A percentile compares a stretch with the other conserved stretches of the same genome.
phyloP scores from a whole-genome alignment of 2,113 vertebrate species.

The Cyprinodon tularosa region DNA sequence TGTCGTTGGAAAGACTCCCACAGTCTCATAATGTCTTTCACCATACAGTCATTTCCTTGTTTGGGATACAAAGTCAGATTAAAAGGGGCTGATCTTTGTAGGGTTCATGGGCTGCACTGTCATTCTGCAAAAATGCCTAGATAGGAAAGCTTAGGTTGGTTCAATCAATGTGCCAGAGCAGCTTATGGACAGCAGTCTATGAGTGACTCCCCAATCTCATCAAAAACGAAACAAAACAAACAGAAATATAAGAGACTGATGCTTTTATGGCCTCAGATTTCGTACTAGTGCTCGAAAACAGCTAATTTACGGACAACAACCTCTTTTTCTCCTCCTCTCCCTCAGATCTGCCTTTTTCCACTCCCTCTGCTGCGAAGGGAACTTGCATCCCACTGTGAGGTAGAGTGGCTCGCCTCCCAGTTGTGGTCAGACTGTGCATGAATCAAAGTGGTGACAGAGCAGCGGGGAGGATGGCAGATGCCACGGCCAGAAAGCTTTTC shows the following conservation, averaged over 20 bases:
- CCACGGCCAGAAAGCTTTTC: constrained; percentile 83
- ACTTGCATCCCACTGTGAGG: constrained; percentile 65
- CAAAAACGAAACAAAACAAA: constrained; percentile 45
- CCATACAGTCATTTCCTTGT: constrained; percentile 17
- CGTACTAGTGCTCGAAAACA: constrained; percentile 30
- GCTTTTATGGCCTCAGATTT: constrained; percentile 44
- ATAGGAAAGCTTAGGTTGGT: constrained; percentile 51
- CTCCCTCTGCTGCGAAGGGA: constrained; percentile 62
- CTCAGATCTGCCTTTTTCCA: background rate
- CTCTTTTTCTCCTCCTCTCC: constrained; percentile 19
- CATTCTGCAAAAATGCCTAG: constrained; percentile 59
- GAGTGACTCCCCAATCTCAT: constrained; percentile 39
- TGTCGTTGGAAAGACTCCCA: constrained; percentile 26
- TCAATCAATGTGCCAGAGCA: constrained; percentile 53
- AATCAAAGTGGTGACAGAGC: constrained; percentile 84
- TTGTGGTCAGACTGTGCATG: constrained; percentile 76
- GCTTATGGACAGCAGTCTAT: constrained; percentile 59
- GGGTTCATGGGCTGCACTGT: constrained; percentile 47
- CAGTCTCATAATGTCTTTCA: background rate
- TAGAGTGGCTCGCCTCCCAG: constrained; percentile 69
- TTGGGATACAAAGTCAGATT: constrained; percentile 52
- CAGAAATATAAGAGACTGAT: constrained; percentile 37
- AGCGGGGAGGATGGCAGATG: constrained; percentile 83
- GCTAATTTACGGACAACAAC: constrained; percentile 50
- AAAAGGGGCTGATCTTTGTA: constrained; percentile 44